Evolutionary conservation across 2,888 invertebrate genomes (phyloP), one percentile per base, ranked within the genome.

Genomic region (Cosmia pyralina): DNA sequence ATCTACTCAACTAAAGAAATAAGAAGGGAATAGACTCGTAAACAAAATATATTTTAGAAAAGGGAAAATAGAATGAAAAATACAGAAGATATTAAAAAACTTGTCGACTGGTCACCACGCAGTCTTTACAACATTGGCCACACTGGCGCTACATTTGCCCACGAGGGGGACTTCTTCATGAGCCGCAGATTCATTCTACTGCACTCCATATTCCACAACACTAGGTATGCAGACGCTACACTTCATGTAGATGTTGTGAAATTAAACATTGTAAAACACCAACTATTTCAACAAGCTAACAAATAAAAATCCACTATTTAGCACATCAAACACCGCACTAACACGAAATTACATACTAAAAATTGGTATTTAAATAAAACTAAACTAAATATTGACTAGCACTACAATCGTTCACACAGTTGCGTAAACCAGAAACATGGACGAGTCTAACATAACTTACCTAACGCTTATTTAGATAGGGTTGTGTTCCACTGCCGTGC

Each of bases 371-470:
- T 62, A 38, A 57, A 63, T 17, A 63, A 34, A 60, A 41, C 22
- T 19, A 10, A 44, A 28, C 41, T 50, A 34, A 58, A 46, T 22
- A 65, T 73, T 59, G 48, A 53, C 28, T n/a, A 58, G 52, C 64
- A 57, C 38, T 46, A 64, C 38, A 53, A 44, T 41, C 15, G 58
- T 28, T 38, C 53, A 22, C n/a, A 53, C 15, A 19, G 55, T 81
- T 75, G 50, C 69, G 69, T 57, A 70, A 81, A 72, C 69, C 73
- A 79, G 73, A 79, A 76, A 63, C 41, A 59, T 44, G 19, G 41
- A 19, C 34, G 46, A 57, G 44, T 44, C 73, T 38, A 19, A 60
- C 19, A 38, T 48, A 34, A 38, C 48, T 73, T 63, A 57, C 41
- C n/a, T 71, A 73, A 70, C 44, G 15, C 34, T 50, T n/a, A 10